Evolutionary conservation across 2,888 invertebrate genomes (phyloP).

Genomic region (Drosophila yooni): DNA sequence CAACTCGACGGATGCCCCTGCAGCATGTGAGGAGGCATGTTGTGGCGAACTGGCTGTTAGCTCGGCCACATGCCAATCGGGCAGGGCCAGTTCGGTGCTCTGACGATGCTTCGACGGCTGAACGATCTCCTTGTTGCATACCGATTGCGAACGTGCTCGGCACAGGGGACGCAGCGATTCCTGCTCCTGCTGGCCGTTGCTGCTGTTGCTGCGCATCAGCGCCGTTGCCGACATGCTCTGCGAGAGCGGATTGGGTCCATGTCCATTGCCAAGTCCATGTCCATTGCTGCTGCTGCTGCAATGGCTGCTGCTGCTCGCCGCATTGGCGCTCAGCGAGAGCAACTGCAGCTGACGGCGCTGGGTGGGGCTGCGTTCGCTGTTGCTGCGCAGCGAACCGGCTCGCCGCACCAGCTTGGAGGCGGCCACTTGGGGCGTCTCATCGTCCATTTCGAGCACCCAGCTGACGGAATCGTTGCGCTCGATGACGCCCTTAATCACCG

Average conservation of each 20-base stretch:
- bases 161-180: slow-evolving; percentile 74
- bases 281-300: slow-evolving; percentile 49
- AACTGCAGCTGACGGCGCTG: slow-evolving; percentile 83
- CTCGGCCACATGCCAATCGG: slow-evolving; percentile 55
- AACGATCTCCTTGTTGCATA: slow-evolving; percentile 80
- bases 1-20: slow-evolving; percentile 22
- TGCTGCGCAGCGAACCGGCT: slow-evolving; percentile 88
- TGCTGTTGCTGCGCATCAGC: slow-evolving; percentile 81
- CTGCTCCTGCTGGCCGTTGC: slow-evolving; percentile 51
- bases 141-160: slow-evolving; percentile 85
- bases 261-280: slow-evolving; percentile 37
- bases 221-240: slow-evolving; percentile 87
- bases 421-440: slow-evolving; percentile 90
- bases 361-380: slow-evolving; percentile 82
- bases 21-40: background rate
- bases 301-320: slow-evolving; percentile 25
- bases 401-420: slow-evolving; percentile 90
- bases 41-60: slow-evolving; percentile 71
- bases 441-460: slow-evolving; percentile 92
- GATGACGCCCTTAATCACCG: slow-evolving; percentile 92
- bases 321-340: slow-evolving; percentile 67
- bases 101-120: slow-evolving; percentile 59
- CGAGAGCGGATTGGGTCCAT: slow-evolving; percentile 82
- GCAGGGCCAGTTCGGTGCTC: slow-evolving; percentile 30
- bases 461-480: slow-evolving; percentile 94